Conservation (phyloP, 2,888 invertebrate species). For the Drosophila mimetica region DNA sequence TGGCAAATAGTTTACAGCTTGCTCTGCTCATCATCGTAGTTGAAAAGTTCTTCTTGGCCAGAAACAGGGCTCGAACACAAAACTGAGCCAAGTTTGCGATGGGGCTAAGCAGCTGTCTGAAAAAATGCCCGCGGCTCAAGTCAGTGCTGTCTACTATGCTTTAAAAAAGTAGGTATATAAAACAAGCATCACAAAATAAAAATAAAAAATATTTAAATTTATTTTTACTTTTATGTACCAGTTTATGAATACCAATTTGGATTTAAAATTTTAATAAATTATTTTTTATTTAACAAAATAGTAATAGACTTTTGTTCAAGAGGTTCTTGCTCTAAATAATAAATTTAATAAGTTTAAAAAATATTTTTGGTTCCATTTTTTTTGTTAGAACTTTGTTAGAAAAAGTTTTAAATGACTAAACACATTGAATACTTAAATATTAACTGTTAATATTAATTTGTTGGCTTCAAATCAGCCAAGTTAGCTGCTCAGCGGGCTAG, state of each 20-base stretch:
- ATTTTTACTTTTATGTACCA: too few species aligned
- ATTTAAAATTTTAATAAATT: too few species aligned
- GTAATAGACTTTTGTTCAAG: too few species aligned
- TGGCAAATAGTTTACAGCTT: constrained; percentile 38
- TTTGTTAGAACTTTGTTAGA: too few species aligned
- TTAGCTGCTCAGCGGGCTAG: neutral
- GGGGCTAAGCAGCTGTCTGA: constrained; percentile 23
- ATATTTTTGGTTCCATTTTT: too few species aligned
- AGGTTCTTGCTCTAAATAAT: too few species aligned
- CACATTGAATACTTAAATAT: too few species aligned
- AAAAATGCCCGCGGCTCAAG: constrained; percentile 4
- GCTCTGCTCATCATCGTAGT: constrained; percentile 28
- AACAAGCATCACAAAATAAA: too few species aligned
- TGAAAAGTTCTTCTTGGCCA: constrained; percentile 46
- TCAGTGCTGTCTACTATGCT: constrained; percentile 1
- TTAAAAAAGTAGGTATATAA: too few species aligned
- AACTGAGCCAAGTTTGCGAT: constrained; percentile 33
- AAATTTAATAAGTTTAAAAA: too few species aligned
- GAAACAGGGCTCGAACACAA: constrained; percentile 34
- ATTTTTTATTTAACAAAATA: neutral
- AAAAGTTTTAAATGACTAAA: too few species aligned
- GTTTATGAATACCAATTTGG: neutral
- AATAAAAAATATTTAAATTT: neutral
- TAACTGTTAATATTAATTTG: too few species aligned
- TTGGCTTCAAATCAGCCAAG: neutral